phyloP scores from a whole-genome alignment of 2,888 invertebrate species.

The Icerya purchasi region DNA sequence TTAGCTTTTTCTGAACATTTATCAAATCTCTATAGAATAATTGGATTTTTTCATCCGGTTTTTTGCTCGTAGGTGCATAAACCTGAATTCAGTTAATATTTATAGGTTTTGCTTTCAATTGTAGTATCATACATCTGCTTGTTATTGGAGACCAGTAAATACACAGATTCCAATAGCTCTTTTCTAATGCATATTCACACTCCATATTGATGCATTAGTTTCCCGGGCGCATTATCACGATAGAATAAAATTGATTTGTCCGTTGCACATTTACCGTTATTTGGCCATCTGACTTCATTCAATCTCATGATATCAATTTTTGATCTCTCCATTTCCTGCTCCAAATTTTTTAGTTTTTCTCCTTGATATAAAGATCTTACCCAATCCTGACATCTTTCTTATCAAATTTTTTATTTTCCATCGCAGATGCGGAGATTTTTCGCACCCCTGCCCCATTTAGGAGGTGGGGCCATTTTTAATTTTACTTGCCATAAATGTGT shows the following conservation, averaged over 20 bases:
- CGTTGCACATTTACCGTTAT: background rate
- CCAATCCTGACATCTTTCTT: background rate
- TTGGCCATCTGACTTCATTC: background rate
- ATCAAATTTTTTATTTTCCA: background rate
- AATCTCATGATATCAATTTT: background rate
- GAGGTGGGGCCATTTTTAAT: background rate
- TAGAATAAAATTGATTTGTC: background rate
- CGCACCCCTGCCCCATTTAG: background rate
- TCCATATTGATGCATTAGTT: background rate
- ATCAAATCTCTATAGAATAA: background rate
- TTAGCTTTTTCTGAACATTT: background rate
- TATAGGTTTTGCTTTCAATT: background rate
- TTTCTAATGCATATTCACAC: background rate
- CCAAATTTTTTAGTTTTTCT: background rate
- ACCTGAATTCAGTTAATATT: background rate
- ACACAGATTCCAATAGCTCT: background rate
- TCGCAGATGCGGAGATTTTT: background rate
- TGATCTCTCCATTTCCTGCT: background rate
- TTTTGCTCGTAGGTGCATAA: background rate
- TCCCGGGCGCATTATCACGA: background rate
- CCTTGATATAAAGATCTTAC: background rate
- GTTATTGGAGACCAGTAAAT: background rate
- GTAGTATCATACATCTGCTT: background rate
- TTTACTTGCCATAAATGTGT: background rate
- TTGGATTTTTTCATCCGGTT: background rate